Evolutionary conservation across 2,888 invertebrate species (phyloP).

Genomic region (Rotaria magnacalcarata): DNA sequence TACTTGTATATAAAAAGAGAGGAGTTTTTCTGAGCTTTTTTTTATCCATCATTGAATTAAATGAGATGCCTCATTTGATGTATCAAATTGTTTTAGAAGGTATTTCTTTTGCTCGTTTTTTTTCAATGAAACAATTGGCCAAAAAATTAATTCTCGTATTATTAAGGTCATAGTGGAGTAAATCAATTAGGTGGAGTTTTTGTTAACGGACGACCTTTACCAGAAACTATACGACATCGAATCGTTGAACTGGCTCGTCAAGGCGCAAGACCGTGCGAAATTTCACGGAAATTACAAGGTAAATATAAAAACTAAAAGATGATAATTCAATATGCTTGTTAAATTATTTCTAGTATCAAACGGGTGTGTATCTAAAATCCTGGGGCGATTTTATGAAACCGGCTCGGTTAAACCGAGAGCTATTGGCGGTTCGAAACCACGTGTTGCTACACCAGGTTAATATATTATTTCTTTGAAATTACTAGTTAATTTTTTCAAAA

Average conservation of each 20-base stretch:
- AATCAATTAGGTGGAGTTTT: conserved; percentile 34
- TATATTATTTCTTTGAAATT: too few species aligned
- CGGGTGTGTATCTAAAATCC: conserved; percentile 90
- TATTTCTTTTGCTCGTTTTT: neutral
- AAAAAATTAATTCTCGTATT: neutral
- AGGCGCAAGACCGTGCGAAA: conserved; percentile 93
- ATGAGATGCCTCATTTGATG: conserved; percentile 36
- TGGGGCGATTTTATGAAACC: conserved; percentile 90
- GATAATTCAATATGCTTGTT: neutral
- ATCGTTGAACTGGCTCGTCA: conserved; percentile 90
- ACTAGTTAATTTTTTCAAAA: too few species aligned
- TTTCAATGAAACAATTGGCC: neutral
- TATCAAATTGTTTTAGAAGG: conserved; percentile 34
- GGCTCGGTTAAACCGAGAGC: conserved; percentile 90
- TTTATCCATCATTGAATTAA: neutral
- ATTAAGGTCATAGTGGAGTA: conserved; percentile 5
- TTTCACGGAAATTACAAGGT: conserved; percentile 65
- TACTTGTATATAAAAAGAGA: neutral
- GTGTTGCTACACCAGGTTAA: conserved; percentile 71
- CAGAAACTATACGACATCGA: conserved; percentile 90
- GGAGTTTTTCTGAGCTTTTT: neutral
- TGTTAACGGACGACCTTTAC: conserved; percentile 68
- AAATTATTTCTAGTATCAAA: conserved; percentile 70
- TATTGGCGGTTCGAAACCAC: conserved; percentile 89
- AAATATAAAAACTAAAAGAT: neutral